Base-by-base conservation (phyloP, 2,888 invertebrate species). In the Caenorhabditis sp. region DNA sequence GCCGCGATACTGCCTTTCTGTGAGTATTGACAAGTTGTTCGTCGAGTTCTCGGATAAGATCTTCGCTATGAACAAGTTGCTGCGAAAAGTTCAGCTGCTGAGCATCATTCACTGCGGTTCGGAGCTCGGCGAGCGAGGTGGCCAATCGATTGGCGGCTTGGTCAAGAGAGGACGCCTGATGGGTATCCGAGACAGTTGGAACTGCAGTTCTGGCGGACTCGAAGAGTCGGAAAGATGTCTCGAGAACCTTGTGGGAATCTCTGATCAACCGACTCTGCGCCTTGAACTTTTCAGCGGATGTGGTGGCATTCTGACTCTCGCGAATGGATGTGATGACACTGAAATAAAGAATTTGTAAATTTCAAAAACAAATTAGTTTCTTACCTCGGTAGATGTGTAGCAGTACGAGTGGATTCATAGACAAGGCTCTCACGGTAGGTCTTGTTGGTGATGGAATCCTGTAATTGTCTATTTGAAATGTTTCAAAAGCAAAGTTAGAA, bases 11-110 rank as follows among this genome's bases (percentile, higher is more conserved):
- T 0, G 96, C 95, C 0, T 96, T 95, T 80, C 94, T 94, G 69
- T 95, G 95, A 83, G 96, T 95, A 88, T 96, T 96, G 28, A 95
- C 94, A 22, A 98, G 93, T 88, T 98, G 97, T 40, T 94, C 94
- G 90, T 96, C 95, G 53, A 98, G 80, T 64, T 91, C 90, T 24
- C 76, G 72, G 47, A 90, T 90, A 24, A 90, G 72, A 50, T 91
- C 89, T 55, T 90, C 90, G 9, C 87, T 85, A 76, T 89, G 86
- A 22, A 87, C 77, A 20, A 91, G 82, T 51, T 88, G 89, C 65
- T 87, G 88, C 47, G 81, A 77, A 72, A 89, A 90, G 85, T 90
- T 89, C 58, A 90, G 95, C 88, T 95, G 95, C 60, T 95, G 94
- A 0, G 96, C 93, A 87, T 92, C 93, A 37, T 92, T 93, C 11